Evolutionary conservation across 2,797 vertebrate genomes (phyloP).

Genomic region (Anguilla obscura): DNA sequence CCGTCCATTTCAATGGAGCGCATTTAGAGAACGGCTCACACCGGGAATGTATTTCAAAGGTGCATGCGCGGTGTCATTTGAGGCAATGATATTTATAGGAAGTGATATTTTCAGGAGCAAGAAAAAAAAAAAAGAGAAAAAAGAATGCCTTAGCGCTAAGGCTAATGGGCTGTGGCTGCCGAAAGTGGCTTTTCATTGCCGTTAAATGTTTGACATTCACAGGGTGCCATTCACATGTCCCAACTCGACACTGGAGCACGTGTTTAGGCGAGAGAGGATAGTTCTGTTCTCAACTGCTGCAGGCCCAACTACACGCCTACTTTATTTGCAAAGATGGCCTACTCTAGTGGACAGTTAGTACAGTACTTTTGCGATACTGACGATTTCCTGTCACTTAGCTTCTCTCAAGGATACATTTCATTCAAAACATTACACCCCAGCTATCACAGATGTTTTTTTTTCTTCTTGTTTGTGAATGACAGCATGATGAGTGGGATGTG

Average conservation of each 20-base stretch:
- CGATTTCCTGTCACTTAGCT: too few relatives aligned
- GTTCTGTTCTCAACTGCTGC: not conserved
- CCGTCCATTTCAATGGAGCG: conserved; percentile 12
- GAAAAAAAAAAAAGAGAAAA: too few relatives aligned
- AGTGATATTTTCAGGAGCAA: not conserved
- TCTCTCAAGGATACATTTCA: too few relatives aligned
- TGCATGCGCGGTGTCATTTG: not conserved
- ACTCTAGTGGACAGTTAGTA: not conserved
- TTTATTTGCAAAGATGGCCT: not conserved
- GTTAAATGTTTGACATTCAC: not conserved
- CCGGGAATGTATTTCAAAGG: conserved; percentile 5
- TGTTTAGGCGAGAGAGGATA: not conserved
- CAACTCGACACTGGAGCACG: not conserved
- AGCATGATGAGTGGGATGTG: too few relatives aligned
- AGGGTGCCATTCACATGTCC: not conserved
- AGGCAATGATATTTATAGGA: not conserved
- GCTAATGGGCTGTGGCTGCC: not conserved
- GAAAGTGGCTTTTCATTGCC: not conserved
- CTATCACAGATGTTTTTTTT: too few relatives aligned
- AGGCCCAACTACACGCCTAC: not conserved
- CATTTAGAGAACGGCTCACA: not conserved
- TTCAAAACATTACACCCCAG: too few relatives aligned
- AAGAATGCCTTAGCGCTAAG: not conserved
- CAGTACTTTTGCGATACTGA: not conserved
- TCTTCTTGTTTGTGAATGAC: too few relatives aligned